Base-by-base conservation (phyloP, 2,113 vertebrate genomes). In the Lota lota region DNA sequence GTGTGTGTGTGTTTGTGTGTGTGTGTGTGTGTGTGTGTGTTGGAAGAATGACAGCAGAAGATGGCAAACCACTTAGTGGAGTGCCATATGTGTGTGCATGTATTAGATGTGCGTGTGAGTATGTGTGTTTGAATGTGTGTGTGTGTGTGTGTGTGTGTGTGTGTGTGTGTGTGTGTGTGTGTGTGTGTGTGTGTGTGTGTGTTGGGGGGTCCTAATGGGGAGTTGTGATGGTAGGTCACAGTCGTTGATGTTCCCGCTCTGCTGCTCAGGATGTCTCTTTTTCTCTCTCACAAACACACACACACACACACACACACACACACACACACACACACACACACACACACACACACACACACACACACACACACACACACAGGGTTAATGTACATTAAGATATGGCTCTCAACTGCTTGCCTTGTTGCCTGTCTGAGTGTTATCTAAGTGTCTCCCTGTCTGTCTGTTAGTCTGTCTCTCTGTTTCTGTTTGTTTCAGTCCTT, bases 21-120 rank as follows among this genome's bases (percentile, higher is more conserved):
- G 67, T 61, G 68, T 58, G 56, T 24, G 1, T 67, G 51, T 1
- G 24, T 50, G 68, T 64, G 74, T 73, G 66, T 72, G 72, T 68
- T 33, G 58, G 22, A 59, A 71, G 75, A 69, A 0, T 18, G 63
- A 79, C 63, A 79, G 83, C 33, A 79, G 74, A 79, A 78, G 78
- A 79, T 68, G 78, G 78, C 60, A 22, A 61, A 74, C 73, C 80
- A 85, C 82, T 85, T 87, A 82, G 80, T 28, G 72, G 73, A 28
- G 58, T 58, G 18, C 71, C 50, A 20, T 72, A 0, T 82, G 51
- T 80, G 36, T 64, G 62, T 47, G 60, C 17, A 10, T 28, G 62
- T 47, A 64, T 40, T 64, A 62, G 28, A 20, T 47, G 62, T 47
- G 36, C 22, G 62, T 64, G 33, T 47, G 33, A 10, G 36, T 40